Conservation (phyloP, 2,797 vertebrate species). For the Anomalospiza imberbis region DNA sequence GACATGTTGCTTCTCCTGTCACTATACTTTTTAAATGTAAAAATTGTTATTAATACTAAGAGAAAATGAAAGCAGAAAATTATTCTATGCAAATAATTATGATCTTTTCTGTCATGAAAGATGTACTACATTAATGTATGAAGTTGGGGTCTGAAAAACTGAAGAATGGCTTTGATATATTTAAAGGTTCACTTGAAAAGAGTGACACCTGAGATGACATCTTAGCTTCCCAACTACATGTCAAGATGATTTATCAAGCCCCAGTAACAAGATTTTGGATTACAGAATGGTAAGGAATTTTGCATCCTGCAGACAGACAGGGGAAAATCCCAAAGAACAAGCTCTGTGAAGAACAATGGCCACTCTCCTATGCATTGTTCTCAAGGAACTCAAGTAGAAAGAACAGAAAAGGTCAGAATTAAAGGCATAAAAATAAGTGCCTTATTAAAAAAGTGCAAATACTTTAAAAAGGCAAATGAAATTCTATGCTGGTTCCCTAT, state of each 20-base stretch:
- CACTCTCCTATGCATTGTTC: neutral
- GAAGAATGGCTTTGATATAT: neutral
- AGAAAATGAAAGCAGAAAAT: neutral
- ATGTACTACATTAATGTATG: neutral
- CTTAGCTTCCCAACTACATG: neutral
- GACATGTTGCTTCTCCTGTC: neutral
- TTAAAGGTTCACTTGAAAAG: slow-evolving; percentile 34
- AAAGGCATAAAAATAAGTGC: neutral
- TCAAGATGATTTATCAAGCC: slow-evolving; percentile 6
- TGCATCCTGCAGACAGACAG: neutral
- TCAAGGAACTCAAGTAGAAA: neutral
- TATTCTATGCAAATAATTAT: neutral
- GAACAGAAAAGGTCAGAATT: neutral
- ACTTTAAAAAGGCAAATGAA: neutral
- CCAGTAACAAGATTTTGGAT: neutral
- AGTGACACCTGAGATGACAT: neutral
- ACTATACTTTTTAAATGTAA: neutral
- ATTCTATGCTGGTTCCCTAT: neutral
- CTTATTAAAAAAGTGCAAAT: neutral
- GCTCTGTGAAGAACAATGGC: neutral
- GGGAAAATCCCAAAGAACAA: neutral
- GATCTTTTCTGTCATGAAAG: neutral
- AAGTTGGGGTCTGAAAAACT: neutral
- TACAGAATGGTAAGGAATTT: neutral
- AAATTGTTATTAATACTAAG: neutral